These are phyloP conservation scores for Drosophila koepferae DNA, from an alignment of 2,888 invertebrate species.

Conservation along the genomic window DNA sequence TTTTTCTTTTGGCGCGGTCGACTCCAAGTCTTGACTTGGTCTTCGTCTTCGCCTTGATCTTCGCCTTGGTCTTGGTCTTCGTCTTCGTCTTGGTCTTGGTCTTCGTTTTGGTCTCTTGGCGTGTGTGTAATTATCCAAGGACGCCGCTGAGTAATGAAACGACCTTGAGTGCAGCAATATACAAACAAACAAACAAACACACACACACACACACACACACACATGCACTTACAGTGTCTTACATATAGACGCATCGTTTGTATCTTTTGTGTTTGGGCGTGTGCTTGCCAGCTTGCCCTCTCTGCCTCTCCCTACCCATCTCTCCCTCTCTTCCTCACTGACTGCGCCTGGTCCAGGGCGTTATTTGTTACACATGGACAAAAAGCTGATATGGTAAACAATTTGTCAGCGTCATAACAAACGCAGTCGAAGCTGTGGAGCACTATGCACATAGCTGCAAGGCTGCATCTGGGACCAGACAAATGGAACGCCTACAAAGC, in stretches of 20 bases:
- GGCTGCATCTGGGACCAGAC: constrained; percentile 45
- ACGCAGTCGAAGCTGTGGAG: constrained; percentile 24
- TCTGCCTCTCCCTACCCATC: constrained; percentile 11
- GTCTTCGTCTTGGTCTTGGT: constrained; percentile 47
- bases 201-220: constrained; percentile 10
- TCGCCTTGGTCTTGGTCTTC: constrained; percentile 47
- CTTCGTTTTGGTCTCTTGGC: constrained; percentile 63
- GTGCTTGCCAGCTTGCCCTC: constrained; percentile 27
- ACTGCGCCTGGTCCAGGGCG: constrained; percentile 34
- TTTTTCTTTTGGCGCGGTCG: constrained; percentile 57
- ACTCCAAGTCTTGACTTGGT: constrained; percentile 7
- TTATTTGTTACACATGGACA: constrained; percentile 77
- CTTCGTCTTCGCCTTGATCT: constrained; percentile 4
- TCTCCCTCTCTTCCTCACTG: neutral
- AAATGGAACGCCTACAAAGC: constrained; percentile 59
- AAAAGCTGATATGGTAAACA: constrained; percentile 77
- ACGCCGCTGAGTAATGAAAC: constrained; percentile 82
- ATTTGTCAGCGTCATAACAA: constrained; percentile 76
- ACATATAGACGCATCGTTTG: constrained; percentile 40
- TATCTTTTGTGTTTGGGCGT: constrained; percentile 71
- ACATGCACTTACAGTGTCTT: constrained; percentile 8
- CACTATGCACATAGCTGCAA: constrained; percentile 18
- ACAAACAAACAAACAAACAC: constrained; percentile 19
- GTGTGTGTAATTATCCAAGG: constrained; percentile 83
- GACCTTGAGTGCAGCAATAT: constrained; percentile 78